Conservation (phyloP, 2,113 vertebrate species). For the Baryphthengus martii region DNA sequence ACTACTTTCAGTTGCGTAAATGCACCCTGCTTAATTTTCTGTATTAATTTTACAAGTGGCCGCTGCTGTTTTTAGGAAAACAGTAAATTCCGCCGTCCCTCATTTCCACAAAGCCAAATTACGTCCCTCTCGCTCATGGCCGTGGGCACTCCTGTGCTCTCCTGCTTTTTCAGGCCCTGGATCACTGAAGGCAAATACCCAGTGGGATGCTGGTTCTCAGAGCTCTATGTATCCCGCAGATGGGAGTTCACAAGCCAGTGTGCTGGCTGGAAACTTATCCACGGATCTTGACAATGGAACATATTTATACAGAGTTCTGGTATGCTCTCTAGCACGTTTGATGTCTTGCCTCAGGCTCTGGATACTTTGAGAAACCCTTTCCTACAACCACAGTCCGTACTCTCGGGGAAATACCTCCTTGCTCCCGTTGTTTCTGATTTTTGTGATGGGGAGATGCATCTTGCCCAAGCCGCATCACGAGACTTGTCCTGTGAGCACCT, state of each 20-base stretch:
- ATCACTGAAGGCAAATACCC: not conserved
- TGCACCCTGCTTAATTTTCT: not conserved
- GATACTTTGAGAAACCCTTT: not conserved
- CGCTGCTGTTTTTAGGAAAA: not conserved
- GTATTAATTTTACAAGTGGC: not conserved
- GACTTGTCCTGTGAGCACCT: not conserved
- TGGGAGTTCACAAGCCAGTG: constrained; percentile 26
- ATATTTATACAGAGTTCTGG: constrained; percentile 53
- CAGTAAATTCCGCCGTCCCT: not conserved
- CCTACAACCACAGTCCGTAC: not conserved
- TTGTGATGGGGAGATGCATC: not conserved
- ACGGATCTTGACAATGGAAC: constrained; percentile 51
- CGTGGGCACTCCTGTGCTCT: not conserved
- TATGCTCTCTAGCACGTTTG: constrained; percentile 22
- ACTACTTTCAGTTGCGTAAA: not conserved
- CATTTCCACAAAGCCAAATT: not conserved
- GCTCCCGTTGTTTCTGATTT: not conserved
- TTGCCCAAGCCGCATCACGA: not conserved
- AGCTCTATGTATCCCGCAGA: constrained; percentile 8
- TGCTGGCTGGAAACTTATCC: constrained; percentile 47
- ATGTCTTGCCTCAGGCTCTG: constrained; percentile 45
- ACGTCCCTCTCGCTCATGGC: not conserved
- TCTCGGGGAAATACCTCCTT: not conserved
- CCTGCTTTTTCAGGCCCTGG: not conserved
- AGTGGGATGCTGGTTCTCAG: constrained; percentile 1